These are phyloP conservation scores for Petrocephalus schoutedeni DNA, from an alignment of 2,797 vertebrate species.

Conservation along the genomic window DNA sequence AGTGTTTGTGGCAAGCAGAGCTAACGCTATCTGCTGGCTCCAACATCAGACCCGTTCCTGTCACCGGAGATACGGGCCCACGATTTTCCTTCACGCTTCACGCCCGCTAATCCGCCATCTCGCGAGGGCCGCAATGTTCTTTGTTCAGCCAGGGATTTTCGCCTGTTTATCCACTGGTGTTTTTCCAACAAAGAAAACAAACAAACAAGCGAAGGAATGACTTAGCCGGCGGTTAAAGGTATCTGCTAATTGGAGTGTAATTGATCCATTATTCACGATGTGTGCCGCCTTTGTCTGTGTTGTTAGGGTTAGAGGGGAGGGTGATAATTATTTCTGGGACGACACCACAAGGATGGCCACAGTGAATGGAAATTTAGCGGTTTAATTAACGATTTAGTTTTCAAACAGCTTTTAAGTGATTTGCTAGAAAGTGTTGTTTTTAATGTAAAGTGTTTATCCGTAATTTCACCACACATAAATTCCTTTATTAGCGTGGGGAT, in stretches of 20 bases:
- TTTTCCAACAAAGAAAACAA: slow-evolving; percentile 2
- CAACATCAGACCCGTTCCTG: slow-evolving; percentile 4
- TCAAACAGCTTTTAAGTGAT: slow-evolving; percentile 5
- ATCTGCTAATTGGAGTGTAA: slow-evolving; percentile 32
- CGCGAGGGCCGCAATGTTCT: not conserved
- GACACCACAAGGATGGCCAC: not conserved
- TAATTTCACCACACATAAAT: not conserved
- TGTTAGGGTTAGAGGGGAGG: slow-evolving; percentile 24
- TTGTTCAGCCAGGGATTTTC: slow-evolving; percentile 26
- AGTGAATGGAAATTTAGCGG: not conserved
- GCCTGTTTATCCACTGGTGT: slow-evolving; percentile 7
- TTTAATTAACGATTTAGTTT: slow-evolving; percentile 3
- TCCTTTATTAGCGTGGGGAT: not conserved
- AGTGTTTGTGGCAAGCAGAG: slow-evolving; percentile 22
- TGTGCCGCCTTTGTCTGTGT: slow-evolving; percentile 20
- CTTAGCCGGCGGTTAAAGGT: slow-evolving; percentile 26
- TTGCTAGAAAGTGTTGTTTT: not conserved
- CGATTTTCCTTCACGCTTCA: not conserved
- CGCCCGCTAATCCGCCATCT: slow-evolving; percentile 21
- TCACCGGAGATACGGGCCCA: not conserved
- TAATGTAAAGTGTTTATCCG: not conserved
- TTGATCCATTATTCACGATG: slow-evolving; percentile 41
- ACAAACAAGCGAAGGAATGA: not conserved
- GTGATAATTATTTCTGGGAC: slow-evolving; percentile 13
- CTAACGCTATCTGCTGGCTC: slow-evolving; percentile 9